Conservation (phyloP, 64 coral and sea anemone species). For the Pocillopora verrucosa region DNA sequence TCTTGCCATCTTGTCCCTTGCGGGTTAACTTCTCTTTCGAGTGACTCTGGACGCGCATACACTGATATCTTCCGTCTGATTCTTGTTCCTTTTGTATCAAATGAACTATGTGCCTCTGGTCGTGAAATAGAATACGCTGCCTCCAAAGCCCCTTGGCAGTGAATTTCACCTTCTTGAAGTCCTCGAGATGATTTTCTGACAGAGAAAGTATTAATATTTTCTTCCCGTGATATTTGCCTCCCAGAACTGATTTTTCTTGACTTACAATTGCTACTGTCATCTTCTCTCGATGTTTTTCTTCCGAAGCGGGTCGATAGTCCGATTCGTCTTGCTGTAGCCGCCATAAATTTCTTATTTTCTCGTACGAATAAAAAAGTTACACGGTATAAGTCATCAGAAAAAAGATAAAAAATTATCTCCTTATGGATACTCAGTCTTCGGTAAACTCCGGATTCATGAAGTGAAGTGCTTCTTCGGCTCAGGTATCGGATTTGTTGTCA, state of each 20-base stretch:
- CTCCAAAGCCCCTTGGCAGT: neutral
- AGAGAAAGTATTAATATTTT: neutral
- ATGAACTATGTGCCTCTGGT: neutral
- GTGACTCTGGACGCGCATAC: conserved; percentile 22
- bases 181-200: neutral
- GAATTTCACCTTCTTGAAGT: neutral
- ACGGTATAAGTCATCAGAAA: neutral
- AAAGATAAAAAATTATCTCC: neutral
- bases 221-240: conserved; percentile 32
- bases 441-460: neutral
- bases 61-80: conserved; percentile 29
- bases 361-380: neutral
- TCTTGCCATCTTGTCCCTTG: conserved; percentile 7
- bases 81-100: neutral
- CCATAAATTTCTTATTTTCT: neutral
- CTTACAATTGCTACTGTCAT: neutral
- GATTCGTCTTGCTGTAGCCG: conserved; percentile 32
- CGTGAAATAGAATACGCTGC: neutral
- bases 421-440: neutral
- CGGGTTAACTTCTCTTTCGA: neutral
- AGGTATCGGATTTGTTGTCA: neutral
- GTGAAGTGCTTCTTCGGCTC: neutral
- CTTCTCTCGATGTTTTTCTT: conserved; percentile 57
- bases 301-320: conserved; percentile 35
- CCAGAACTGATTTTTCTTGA: conserved; percentile 44